A percentile compares a stretch with the other conserved stretches of the same genome.
Conservation (phyloP, 2,113 vertebrate genomes). For the Cinclus mexicanus region DNA sequence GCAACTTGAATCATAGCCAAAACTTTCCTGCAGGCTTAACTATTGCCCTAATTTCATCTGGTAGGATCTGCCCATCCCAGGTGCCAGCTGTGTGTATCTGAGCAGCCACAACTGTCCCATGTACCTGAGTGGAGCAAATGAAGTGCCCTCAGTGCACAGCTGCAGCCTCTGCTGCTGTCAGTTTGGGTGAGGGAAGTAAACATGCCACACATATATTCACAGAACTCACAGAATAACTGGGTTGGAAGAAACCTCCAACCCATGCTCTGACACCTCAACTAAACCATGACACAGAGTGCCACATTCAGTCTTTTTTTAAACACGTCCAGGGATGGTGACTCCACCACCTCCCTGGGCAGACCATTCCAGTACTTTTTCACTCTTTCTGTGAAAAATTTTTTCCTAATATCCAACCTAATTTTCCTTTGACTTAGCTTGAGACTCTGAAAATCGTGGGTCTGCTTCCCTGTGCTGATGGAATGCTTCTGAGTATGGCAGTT, state of each 20-base stretch:
- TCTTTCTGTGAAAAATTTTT: too few species aligned
- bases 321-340: too few species aligned
- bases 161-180: background rate
- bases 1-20: background rate
- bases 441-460: background rate
- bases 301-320: too few species aligned
- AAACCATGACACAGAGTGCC: too few species aligned
- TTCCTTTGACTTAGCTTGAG: too few species aligned
- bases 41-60: background rate
- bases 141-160: fast-evolving
- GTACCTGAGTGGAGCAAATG: fast-evolving
- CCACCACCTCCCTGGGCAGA: too few species aligned
- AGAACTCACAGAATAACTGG: too few species aligned
- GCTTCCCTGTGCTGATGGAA: background rate
- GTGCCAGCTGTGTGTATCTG: background rate
- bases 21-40: background rate
- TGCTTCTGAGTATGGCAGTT: background rate
- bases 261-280: too few species aligned
- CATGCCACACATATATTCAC: fast-evolving
- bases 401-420: too few species aligned
- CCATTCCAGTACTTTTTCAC: too few species aligned
- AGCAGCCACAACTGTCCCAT: background rate
- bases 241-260: too few species aligned
- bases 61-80: background rate
- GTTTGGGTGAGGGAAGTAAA: background rate